Conservation (phyloP, 2,888 invertebrate species). For the Augochlorella aurata region DNA sequence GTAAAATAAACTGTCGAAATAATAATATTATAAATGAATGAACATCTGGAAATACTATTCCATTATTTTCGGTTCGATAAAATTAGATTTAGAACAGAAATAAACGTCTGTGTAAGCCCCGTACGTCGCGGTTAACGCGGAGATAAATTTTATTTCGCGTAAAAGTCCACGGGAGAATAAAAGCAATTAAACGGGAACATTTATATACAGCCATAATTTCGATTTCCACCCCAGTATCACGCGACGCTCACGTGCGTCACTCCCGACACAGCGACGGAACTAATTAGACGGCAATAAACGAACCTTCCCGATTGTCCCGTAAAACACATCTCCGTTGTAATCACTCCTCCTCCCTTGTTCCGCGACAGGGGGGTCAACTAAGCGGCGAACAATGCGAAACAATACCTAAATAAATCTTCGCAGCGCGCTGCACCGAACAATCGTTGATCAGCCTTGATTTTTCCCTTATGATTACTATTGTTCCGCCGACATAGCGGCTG, state of each 20-base stretch:
- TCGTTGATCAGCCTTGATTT: background rate
- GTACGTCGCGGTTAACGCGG: too few relatives aligned
- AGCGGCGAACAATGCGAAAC: background rate
- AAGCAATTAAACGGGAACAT: too few relatives aligned
- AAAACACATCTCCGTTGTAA: background rate
- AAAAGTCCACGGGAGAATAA: too few relatives aligned
- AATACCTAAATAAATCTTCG: background rate
- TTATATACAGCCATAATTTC: background rate
- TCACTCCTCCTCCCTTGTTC: background rate
- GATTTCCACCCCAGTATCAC: background rate
- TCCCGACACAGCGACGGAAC: background rate
- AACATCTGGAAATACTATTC: too few relatives aligned
- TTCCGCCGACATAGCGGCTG: slow-evolving; percentile 12
- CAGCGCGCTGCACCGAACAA: background rate
- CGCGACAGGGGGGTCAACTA: background rate
- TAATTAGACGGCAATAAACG: background rate
- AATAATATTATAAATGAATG: too few relatives aligned
- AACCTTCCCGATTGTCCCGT: background rate
- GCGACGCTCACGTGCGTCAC: background rate
- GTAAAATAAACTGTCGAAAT: too few relatives aligned
- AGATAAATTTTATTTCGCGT: too few relatives aligned
- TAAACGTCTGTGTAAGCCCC: too few relatives aligned
- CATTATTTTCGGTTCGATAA: too few relatives aligned
- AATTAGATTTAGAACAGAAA: too few relatives aligned
- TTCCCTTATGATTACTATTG: background rate